Percentiles rank a stretch among this genome's conserved stretches.
These are phyloP conservation scores for Parus major DNA, from an alignment of 2,113 vertebrate species.

Conservation along the genomic window DNA sequence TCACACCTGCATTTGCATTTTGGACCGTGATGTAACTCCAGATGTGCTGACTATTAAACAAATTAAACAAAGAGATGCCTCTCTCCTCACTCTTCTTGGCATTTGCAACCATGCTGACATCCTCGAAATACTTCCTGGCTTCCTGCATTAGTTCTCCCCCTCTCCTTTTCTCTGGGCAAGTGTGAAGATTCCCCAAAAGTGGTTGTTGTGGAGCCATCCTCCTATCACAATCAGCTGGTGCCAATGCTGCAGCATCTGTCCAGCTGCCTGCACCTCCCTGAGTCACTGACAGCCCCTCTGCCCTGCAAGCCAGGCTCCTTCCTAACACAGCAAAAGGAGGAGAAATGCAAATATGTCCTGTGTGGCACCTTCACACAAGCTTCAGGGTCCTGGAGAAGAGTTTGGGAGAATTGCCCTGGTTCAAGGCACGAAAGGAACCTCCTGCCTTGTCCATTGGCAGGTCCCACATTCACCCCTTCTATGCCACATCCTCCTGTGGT, in stretches of 20 bases:
- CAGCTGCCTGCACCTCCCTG: background rate
- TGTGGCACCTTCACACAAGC: background rate
- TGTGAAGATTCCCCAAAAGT: background rate
- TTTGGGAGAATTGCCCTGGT: background rate
- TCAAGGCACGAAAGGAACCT: background rate
- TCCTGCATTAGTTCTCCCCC: background rate
- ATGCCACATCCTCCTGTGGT: background rate
- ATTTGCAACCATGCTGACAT: background rate
- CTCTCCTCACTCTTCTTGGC: background rate
- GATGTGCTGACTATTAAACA: background rate
- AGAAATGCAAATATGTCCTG: background rate
- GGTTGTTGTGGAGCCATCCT: accelerated
- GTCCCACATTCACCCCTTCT: background rate
- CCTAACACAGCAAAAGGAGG: background rate
- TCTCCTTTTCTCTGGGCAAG: background rate
- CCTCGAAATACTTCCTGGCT: background rate
- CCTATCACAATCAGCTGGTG: background rate
- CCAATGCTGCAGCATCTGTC: no score
- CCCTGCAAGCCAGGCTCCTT: background rate
- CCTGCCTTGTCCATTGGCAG: background rate
- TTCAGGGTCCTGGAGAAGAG: background rate
- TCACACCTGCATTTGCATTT: background rate
- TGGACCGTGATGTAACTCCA: background rate
- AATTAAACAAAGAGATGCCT: background rate
- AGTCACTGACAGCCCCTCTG: background rate